Evolutionary conservation across 2,888 invertebrate species (phyloP), one percentile per base, ranked within the genome.

Genomic region (Gastracanthus pulcherrimus): DNA sequence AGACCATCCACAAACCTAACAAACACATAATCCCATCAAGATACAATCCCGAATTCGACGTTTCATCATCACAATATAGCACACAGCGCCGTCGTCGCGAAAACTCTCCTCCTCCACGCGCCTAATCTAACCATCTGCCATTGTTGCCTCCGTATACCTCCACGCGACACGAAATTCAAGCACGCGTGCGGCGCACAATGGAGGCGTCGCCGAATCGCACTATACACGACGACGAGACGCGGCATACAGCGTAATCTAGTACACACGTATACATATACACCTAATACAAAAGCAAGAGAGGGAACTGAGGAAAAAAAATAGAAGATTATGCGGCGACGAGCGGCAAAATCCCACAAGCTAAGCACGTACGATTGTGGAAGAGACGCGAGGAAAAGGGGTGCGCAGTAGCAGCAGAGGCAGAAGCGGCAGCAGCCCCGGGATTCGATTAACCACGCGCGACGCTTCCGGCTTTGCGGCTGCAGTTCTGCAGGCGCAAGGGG

Each of bases 361-460:
- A 19, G 23, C 55, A 55, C 55, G 55, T 55, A 55, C n/a, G 45
- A 31, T 23, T 16, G 36, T n/a, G 6, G 69, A 29, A 26, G 26
- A 36, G 66, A 34, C 58, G 58, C 29, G 26, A 58, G 29, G n/a
- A 34, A 58, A 72, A 58, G 72, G 72, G 26, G 26, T 34, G 31
- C 16, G 34, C 58, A 16, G n/a, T 29, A n/a, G n/a, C n/a, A n/a
- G n/a, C n/a, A n/a, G n/a, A n/a, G n/a, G n/a, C n/a, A 11, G 45
- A 26, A 26, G 72, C 16, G 72, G n/a, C 41, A 29, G 23, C 38
- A 11, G 31, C 16, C 0, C n/a, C 34, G 70, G 9, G 62, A 26
- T 60, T 60, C 29, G 60, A 69, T 80, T 75, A 60, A 51, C 48
- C 72, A 55, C 41, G 72, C 58, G 71, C 34, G 45, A 11, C 45